A percentile compares a stretch with the other conserved stretches of the same genome.
phyloP scores from a whole-genome alignment of 2,888 invertebrate genomes.

The Baronia brevicornis region DNA sequence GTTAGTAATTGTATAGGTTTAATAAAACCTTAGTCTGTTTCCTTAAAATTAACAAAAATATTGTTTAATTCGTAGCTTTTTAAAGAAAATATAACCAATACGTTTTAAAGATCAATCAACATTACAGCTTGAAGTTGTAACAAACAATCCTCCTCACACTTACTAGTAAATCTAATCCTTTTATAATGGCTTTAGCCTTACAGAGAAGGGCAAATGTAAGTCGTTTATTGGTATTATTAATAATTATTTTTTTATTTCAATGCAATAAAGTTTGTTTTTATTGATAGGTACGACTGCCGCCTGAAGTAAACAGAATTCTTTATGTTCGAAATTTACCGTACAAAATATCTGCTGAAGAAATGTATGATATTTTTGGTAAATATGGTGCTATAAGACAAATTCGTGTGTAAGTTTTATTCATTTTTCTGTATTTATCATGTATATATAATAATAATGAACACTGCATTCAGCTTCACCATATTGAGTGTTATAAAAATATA shows the following conservation, averaged over 20 bases:
- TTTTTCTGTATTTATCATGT: neutral
- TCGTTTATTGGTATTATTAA: conserved; percentile 22
- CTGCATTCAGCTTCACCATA: conserved; percentile 3
- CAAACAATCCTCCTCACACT: no score
- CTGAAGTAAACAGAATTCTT: conserved; percentile 97
- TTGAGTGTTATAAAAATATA: no score
- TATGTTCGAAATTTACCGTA: conserved; percentile 98
- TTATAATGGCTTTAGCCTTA: conserved; percentile 80
- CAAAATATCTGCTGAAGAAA: conserved; percentile 99
- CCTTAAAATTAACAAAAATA: no score
- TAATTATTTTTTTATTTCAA: neutral
- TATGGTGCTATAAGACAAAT: conserved; percentile 99
- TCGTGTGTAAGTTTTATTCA: conserved; percentile 84
- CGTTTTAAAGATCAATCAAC: no score
- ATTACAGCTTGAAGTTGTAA: no score
- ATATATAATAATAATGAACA: no score
- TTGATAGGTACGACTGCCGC: conserved; percentile 95
- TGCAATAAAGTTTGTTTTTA: conserved; percentile 12
- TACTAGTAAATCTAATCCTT: neutral
- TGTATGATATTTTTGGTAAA: conserved; percentile 99
- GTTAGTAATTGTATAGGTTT: no score
- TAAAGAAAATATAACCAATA: no score
- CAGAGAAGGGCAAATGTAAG: conserved; percentile 85
- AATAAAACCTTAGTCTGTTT: no score
- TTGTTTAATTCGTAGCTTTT: no score